phyloP scores from a whole-genome alignment of 1,140 invertebrate species.

The Sesamia nonagrioides region DNA sequence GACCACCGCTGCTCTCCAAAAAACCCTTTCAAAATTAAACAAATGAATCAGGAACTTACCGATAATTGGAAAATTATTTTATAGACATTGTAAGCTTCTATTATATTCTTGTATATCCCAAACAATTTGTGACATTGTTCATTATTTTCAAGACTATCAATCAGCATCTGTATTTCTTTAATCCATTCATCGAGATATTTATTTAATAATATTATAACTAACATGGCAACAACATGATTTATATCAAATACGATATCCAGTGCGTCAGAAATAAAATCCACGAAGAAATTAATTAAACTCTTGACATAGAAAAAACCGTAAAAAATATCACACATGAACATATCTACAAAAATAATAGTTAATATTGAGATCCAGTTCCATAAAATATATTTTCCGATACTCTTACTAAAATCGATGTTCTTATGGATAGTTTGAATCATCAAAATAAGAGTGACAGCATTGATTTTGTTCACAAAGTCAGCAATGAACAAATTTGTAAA shows the following conservation, averaged over 20 bases:
- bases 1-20: too few species aligned
- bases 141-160: not conserved
- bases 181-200: slow-evolving; percentile 9
- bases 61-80: slow-evolving; percentile 10
- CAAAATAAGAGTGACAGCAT: slow-evolving; percentile 10
- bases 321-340: not conserved
- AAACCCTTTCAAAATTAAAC: too few species aligned
- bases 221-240: not conserved
- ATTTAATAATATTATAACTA: not conserved
- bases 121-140: not conserved
- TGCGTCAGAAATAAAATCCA: not conserved
- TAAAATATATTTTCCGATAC: not conserved
- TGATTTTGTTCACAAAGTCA: not conserved
- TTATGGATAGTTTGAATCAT: slow-evolving; percentile 5
- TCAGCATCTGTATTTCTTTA: not conserved
- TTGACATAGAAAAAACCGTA: not conserved
- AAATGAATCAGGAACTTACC: slow-evolving; percentile 5
- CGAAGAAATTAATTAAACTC: too few species aligned
- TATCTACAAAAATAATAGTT: not conserved
- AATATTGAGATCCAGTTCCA: not conserved
- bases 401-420: not conserved
- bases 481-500: not conserved
- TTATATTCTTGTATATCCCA: slow-evolving; percentile 13
- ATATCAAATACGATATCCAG: not conserved
- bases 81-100: slow-evolving; percentile 11